Evolutionary conservation across 2,797 vertebrate genomes (phyloP).

Genomic region (Mallotus villosus): DNA sequence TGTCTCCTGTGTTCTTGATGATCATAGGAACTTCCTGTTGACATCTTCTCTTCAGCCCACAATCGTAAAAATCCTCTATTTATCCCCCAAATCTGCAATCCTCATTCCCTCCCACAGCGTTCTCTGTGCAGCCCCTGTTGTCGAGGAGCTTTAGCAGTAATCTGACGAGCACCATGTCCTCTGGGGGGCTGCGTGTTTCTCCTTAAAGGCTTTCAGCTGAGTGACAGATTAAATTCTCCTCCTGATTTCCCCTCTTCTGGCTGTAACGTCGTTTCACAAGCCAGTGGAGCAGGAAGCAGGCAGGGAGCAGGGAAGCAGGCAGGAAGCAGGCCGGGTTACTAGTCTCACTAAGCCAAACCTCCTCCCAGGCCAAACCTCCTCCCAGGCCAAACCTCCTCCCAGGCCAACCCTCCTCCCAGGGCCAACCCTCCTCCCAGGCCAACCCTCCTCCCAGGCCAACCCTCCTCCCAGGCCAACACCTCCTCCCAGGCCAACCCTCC

Average conservation of each 20-base stretch:
- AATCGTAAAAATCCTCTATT: slow-evolving; percentile 62
- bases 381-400: background rate
- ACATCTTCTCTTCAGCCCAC: slow-evolving; percentile 53
- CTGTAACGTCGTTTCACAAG: slow-evolving; percentile 68
- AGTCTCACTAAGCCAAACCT: slow-evolving; percentile 11
- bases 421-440: background rate
- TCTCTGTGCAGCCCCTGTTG: slow-evolving; percentile 46
- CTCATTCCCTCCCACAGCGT: slow-evolving; percentile 62
- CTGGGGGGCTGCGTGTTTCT: slow-evolving; percentile 67
- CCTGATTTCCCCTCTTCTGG: slow-evolving; percentile 66
- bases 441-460: background rate
- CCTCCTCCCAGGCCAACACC: background rate
- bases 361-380: background rate
- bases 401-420: background rate
- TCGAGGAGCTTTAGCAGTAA: slow-evolving; percentile 60
- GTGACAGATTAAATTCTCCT: slow-evolving; percentile 73
- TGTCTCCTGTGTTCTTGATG: slow-evolving; percentile 33
- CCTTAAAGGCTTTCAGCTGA: slow-evolving; percentile 74
- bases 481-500: background rate
- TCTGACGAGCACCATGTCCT: slow-evolving; percentile 61
- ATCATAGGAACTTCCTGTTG: slow-evolving; percentile 63
- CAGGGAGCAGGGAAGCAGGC: too few relatives aligned
- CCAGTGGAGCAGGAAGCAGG: slow-evolving; percentile 70
- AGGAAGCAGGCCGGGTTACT: slow-evolving; percentile 69
- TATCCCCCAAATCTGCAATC: slow-evolving; percentile 67